Evolutionary conservation across 2,888 invertebrate genomes (phyloP), one percentile per base, ranked within the genome.

Genomic region (Heliconius ethilla): DNA sequence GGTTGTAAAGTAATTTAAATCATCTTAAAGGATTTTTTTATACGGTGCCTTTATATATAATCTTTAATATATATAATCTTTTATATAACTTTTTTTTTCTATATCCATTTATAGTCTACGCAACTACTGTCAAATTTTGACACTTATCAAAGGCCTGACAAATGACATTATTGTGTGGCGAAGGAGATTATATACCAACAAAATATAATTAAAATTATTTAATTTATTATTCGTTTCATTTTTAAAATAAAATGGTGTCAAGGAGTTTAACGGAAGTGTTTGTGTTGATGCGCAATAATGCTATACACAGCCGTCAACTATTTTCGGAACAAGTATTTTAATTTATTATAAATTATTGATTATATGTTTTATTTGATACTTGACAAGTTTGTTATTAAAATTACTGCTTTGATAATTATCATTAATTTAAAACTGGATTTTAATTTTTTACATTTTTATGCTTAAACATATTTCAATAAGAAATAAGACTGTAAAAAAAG

Each of bases 261-360:
- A 95, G 98, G 90, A 98, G 97, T 92, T 95, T 99, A 85, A 98
- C 98, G 0, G 98, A 99, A 89, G 97, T 99, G 74, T 99, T 98
- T 92, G 95, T 98, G 85, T 95, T 99, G 81, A 98, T 99, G 98
- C 96, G 99, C 85, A 99, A 99, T 89, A 99, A 99, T 96, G 98
- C 99, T 33, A 96, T 98, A 80, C 98, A 99, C 91, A 98, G 97
- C 90, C 96, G 98, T 81, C 97, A 98, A 88, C 97, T 98, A 88
- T 99, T 98, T 91, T 96, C 97, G 2, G 98, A 98, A 55, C 82
- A 83, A 82, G 84, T 84, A 81, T 72, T 62, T 70, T 78, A 66
- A 62, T 27, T 66, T 66, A 11, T 74, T 51, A 51, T 75, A 70
- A 65, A 75, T 74, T 80, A 79, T 80, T 77, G 78, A 75, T 77